phyloP scores from a whole-genome alignment of 2,797 vertebrate species.

The Tympanoctomys barrerae region DNA sequence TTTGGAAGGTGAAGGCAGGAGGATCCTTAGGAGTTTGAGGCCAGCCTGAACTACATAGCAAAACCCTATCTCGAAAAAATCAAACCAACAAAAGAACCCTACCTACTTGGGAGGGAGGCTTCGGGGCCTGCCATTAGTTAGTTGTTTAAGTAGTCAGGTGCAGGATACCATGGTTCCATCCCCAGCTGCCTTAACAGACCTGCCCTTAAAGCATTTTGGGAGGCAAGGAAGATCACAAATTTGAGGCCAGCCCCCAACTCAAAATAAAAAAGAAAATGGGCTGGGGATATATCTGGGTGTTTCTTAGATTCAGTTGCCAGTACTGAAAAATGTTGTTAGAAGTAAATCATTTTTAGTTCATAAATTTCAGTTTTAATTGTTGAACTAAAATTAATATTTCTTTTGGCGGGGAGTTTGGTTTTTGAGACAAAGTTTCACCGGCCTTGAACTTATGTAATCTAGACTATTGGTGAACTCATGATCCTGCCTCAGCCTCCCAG shows the following conservation, averaged over 20 bases:
- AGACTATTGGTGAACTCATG: background rate
- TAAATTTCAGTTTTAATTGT: constrained; percentile 60
- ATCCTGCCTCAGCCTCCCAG: background rate
- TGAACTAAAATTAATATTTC: constrained; percentile 58
- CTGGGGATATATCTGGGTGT: background rate
- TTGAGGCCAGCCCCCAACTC: background rate
- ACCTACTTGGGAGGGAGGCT: background rate
- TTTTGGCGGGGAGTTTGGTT: background rate
- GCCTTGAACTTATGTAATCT: background rate
- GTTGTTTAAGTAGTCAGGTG: too few species aligned
- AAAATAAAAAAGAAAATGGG: background rate
- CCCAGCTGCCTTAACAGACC: too few species aligned
- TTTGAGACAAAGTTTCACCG: background rate
- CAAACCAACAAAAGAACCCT: background rate
- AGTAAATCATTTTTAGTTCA: constrained; percentile 34
- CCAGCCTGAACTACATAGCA: background rate
- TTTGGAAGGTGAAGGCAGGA: background rate
- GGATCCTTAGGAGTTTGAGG: background rate
- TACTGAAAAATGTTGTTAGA: background rate
- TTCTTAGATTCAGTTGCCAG: background rate
- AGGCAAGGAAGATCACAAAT: background rate
- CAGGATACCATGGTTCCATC: too few species aligned
- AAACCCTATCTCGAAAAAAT: background rate
- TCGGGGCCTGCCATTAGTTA: too few species aligned
- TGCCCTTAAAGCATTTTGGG: too few species aligned